phyloP scores from a whole-genome alignment of 2,113 vertebrate species.

The Saimiri boliviensis region DNA sequence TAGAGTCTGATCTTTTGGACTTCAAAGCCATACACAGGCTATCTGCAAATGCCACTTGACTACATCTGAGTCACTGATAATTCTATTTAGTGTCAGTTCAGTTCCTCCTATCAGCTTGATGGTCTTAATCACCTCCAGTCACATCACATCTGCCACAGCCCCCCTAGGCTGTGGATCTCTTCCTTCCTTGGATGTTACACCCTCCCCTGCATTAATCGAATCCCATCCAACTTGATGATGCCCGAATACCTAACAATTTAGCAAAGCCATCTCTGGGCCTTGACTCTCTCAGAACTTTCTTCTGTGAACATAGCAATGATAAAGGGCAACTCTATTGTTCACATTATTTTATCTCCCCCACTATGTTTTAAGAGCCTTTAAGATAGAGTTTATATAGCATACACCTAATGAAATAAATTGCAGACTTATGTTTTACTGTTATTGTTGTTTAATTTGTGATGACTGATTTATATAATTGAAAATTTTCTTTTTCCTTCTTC shows the following conservation, averaged over 20 bases:
- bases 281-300: background rate
- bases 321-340: background rate
- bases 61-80: background rate
- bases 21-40: background rate
- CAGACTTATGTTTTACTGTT: background rate
- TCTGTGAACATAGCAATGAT: background rate
- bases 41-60: too few relatives aligned
- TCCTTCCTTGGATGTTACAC: background rate
- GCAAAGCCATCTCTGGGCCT: background rate
- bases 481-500: background rate
- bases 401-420: background rate
- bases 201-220: background rate
- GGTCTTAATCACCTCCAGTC: background rate
- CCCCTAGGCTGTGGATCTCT: background rate
- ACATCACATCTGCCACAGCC: background rate
- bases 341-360: background rate
- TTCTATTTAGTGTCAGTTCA: background rate
- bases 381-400: background rate
- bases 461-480: background rate
- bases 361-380: background rate
- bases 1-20: background rate
- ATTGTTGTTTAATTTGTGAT: conserved; percentile 38
- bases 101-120: background rate
- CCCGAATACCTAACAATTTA: background rate
- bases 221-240: accelerated